A percentile compares a stretch with the other conserved stretches of the same genome.
Conservation (phyloP, 2,113 vertebrate species). For the Sus scrofa region DNA sequence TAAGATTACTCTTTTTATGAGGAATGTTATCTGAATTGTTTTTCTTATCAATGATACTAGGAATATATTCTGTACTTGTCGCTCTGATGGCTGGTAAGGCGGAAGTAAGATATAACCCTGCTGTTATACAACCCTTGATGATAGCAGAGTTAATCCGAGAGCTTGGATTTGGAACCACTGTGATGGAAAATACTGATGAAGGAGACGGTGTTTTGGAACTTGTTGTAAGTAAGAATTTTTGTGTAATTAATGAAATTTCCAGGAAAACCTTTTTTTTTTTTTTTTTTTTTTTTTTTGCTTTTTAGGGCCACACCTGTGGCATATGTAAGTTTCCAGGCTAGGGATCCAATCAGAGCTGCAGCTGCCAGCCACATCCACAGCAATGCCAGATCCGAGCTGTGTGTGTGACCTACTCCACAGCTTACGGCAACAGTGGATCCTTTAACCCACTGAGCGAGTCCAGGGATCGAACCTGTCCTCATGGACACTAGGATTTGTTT, state of each 20-base stretch:
- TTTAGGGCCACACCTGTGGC: too few species aligned
- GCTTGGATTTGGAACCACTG: slow-evolving; percentile 95
- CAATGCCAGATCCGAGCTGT: too few species aligned
- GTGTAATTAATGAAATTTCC: slow-evolving; percentile 23
- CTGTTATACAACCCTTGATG: slow-evolving; percentile 90
- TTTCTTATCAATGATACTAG: slow-evolving; percentile 85
- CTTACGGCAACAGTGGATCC: too few species aligned
- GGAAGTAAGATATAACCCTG: slow-evolving; percentile 95
- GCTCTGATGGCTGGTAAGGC: slow-evolving; percentile 99
- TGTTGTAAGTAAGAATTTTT: slow-evolving; percentile 90
- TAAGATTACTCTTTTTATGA: slow-evolving; percentile 39
- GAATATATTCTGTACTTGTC: slow-evolving; percentile 95
- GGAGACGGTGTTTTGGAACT: slow-evolving; percentile 95
- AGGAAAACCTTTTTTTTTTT: not conserved
- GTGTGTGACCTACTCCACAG: too few species aligned
- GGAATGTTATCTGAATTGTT: slow-evolving; percentile 41
- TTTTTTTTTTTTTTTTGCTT: too few species aligned
- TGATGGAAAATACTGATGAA: slow-evolving; percentile 95
- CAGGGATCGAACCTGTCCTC: too few species aligned
- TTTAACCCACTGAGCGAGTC: too few species aligned
- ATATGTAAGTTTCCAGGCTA: too few species aligned
- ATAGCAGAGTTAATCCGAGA: slow-evolving; percentile 95
- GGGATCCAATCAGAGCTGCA: too few species aligned
- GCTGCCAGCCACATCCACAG: too few species aligned
- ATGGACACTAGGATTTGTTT: too few species aligned